Evolutionary conservation across 2,888 invertebrate species (phyloP), one percentile per base, ranked within the genome.

Genomic region (Cotesia congregata): DNA sequence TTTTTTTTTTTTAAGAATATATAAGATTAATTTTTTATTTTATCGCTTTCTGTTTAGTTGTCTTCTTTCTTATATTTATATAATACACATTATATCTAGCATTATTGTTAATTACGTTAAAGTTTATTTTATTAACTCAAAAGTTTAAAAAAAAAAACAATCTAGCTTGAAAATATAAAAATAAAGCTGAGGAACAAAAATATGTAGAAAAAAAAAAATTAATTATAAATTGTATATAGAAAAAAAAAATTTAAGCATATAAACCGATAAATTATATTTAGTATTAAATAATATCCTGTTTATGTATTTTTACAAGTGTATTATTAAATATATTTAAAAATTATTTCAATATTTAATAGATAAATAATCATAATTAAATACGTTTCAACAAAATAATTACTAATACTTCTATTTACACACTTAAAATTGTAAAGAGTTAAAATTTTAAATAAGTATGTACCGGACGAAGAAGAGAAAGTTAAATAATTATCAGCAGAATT

Each of bases 121-220:
- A 67, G 20, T 41, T 15, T 6, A 12, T n/a, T 41, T 17, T 7
- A 40, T 6, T 4, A 68, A 68, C 50, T 17, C 2, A 41, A n/a
- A 70, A 39, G 30, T 6, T 7, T 70, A 72, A 70, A 62, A 1
- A 61, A 72, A 60, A 68, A 74, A 69, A 74, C 7, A 74, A 71
- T 69, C 12, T 17, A 68, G 75, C 72, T 65, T 78, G 69, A 78
- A 79, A 79, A 80, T 72, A 75, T 79, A 82, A 83, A 82, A 82
- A 80, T 78, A 80, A 74, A 3, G 30, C 30, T 30, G 30, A 30
- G 30, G 3, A 30, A 30, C 30, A 30, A 30, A 30, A 3, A 30
- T 3, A 30, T 3, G 3, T 30, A 30, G 30, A 30, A 30, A 30
- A 30, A 30, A 30, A 30, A 30, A 30, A 30, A 30, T 30, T 30